Base-by-base conservation (phyloP, 2,797 vertebrate species). In the Acanthurus lineatus region DNA sequence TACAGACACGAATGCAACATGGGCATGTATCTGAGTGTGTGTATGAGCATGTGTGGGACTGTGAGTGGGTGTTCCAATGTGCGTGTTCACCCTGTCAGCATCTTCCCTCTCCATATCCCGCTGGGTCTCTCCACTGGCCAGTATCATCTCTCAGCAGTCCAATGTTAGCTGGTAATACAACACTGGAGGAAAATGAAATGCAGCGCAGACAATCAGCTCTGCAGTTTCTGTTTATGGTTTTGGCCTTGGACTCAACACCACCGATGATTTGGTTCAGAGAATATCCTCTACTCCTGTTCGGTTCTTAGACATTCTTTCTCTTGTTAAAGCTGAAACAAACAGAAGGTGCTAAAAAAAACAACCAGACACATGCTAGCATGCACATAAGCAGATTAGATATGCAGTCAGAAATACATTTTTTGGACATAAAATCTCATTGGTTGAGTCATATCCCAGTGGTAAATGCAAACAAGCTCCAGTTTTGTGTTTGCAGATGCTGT, bases 131-230 rank as follows among this genome's bases (percentile, higher is more conserved):
- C 64, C 61, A 69, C 42, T 32, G 48, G 85, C 70, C 70, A 10
- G 77, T 88, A 87, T 93, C 84, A 76, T 88, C 82, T 91, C 87
- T 88, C 87, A 81, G 63, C 76, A 69, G 70, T 57, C 73, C 49
- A 42, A 63, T 67, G 61, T 67, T 85, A 10, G 9, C 66, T 65
- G 73, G 89, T 89, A 93, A 93, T 86, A 88, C 69, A 88, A 92
- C 89, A 88, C 90, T 89, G 75, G 60, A 79, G 82, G 73, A 75
- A 86, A 90, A 89, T 84, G 82, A 92, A 91, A 91, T 79, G 78
- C 89, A 83, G 66, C 2, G 1, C 53, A 74, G 59, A 76, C 79
- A 79, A 81, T 86, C 79, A 71, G 75, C 81, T 87, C 84, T 86
- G 76, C 78, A 86, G 83, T 9, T 35, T 67, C 83, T 67, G 86